Evolutionary conservation across 2,113 vertebrate species (phyloP), one percentile per base, ranked within the genome.

Genomic region (Clarias macrocephalus): DNA sequence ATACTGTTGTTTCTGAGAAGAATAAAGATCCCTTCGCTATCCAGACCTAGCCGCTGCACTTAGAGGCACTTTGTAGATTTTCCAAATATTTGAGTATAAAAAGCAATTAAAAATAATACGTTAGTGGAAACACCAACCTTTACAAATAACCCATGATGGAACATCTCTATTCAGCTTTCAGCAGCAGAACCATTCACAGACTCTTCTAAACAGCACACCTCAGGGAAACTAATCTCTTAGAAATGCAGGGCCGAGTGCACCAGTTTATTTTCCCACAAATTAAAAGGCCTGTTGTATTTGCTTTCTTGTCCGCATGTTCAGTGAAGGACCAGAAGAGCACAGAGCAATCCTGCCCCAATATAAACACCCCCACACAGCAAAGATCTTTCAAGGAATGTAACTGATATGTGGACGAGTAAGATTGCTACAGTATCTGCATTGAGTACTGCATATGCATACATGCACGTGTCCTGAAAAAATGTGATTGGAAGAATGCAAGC

Each of bases 51-150:
- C 37, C 21, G 59, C 68, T 59, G 52, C 63, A 68, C 80, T 83
- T 75, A 72, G 89, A 77, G 62, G 80, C 65, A 80, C 70, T 89
- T 72, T 88, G 87, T 73, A 84, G 88, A 91, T 91, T 92, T 82
- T 90, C 87, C 90, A 94, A 94, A 95, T 91, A 93, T 94, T 94
- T 92, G 75, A 84, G 92, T 91, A 83, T 90, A 83, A 93, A 94
- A 93, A 89, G 90, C 89, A 94, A 95, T 94, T 93, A 94, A 93
- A 92, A 88, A 59, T 80, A 93, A 92, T 91, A 89, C 79, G 92
- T 92, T 91, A 93, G 89, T 86, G 86, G 94, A 93, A 94, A 95
- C 92, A 83, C 3, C 83, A 95, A 91, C 89, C 89, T 94, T 84
- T 91, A 86, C 83, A 94, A 94, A 94, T 92, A 94, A 94, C 89